phyloP scores from a whole-genome alignment of 2,888 invertebrate species.

The Morpho achilles region DNA sequence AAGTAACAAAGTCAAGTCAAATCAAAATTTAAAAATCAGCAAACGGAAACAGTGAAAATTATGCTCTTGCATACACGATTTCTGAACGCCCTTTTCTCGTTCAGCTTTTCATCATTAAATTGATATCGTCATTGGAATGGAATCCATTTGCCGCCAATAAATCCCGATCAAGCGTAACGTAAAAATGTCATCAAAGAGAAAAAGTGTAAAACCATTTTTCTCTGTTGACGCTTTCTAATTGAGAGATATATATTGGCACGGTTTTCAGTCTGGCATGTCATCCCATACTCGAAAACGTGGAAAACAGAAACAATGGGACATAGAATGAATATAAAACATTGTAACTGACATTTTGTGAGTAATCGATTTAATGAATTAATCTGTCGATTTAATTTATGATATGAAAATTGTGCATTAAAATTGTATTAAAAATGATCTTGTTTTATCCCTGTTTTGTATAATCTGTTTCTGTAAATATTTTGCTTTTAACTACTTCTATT shows the following conservation, averaged over 20 bases:
- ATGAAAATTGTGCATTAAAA: too few species aligned
- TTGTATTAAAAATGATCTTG: too few species aligned
- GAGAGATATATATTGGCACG: conserved; percentile 62
- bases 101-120: not conserved
- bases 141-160: conserved; percentile 34
- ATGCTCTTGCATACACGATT: too few species aligned
- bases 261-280: conserved; percentile 40
- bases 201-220: conserved; percentile 16
- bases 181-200: conserved; percentile 20
- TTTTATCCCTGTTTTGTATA: too few species aligned
- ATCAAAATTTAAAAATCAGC: too few species aligned
- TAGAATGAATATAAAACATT: not conserved
- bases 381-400: too few species aligned
- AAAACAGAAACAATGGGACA: conserved; percentile 12
- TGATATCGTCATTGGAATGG: conserved; percentile 26
- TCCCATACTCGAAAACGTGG: conserved; percentile 4
- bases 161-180: conserved; percentile 31
- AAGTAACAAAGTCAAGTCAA: too few species aligned
- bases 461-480: too few species aligned
- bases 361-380: too few species aligned
- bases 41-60: too few species aligned
- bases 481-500: too few species aligned
- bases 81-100: too few species aligned
- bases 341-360: not conserved
- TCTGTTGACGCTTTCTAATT: conserved; percentile 44